phyloP scores from a whole-genome alignment of 2,888 invertebrate species.

The Frankliniella fusca region DNA sequence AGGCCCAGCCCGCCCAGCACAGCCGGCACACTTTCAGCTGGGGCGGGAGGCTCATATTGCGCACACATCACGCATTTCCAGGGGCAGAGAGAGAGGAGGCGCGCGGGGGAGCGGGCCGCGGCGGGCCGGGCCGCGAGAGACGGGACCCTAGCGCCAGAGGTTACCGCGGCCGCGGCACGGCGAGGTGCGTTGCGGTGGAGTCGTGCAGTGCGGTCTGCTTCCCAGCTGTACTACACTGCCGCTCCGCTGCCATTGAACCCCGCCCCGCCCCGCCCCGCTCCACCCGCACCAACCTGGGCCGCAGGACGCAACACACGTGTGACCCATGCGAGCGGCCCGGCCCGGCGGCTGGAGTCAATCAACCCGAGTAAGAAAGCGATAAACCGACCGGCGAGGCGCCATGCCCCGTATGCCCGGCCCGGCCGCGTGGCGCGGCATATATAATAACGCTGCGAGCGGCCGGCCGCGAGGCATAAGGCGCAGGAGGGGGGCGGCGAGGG shows the following conservation, averaged over 20 bases:
- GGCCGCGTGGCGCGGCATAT: background rate
- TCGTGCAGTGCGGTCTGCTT: background rate
- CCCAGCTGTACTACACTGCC: background rate
- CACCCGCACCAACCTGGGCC: background rate
- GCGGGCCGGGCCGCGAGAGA: background rate
- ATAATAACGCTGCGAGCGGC: background rate
- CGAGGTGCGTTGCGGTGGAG: background rate
- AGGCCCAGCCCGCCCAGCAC: background rate
- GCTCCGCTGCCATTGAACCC: background rate
- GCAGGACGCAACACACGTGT: background rate
- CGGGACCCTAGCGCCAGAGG: background rate
- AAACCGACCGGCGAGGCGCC: background rate
- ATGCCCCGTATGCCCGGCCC: background rate
- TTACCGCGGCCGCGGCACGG: background rate
- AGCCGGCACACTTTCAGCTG: slow-evolving; percentile 17
- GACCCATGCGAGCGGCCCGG: background rate
- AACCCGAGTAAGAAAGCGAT: too few relatives aligned
- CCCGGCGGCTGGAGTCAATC: background rate
- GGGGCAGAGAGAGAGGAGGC: background rate
- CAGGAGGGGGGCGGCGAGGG: background rate
- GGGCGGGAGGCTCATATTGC: slow-evolving; percentile 7
- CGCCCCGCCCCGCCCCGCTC: background rate
- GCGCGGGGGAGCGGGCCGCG: background rate
- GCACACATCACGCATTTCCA: slow-evolving; percentile 19
- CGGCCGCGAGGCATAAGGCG: background rate